Conservation (phyloP, 2,113 vertebrate genomes). For the Zosterops borbonicus region DNA sequence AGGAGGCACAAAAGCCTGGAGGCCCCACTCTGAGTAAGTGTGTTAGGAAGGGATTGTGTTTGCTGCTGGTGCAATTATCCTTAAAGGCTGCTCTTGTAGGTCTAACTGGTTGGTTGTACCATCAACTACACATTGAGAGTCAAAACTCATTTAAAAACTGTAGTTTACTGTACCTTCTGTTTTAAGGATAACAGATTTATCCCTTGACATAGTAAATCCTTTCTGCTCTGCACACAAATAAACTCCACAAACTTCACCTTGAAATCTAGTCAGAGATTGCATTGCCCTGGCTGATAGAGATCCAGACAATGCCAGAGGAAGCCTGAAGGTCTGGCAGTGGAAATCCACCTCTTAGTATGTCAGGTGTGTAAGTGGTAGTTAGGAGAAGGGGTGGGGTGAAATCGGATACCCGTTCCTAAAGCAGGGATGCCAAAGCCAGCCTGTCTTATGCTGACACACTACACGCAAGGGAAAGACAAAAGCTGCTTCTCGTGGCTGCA, state of each 20-base stretch:
- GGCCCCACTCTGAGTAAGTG: too few species aligned
- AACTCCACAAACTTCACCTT: neutral
- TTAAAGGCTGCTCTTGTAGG: neutral
- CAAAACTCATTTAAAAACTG: neutral
- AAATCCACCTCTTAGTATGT: neutral
- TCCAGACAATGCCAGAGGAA: neutral
- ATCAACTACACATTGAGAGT: rapidly evolving
- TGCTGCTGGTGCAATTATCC: neutral
- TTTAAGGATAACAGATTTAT: neutral
- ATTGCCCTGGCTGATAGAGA: neutral
- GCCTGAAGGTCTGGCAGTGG: neutral
- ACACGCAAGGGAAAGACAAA: slow-evolving; percentile 45
- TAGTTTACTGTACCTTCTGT: neutral
- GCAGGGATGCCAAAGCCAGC: neutral
- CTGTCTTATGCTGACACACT: slow-evolving; percentile 18
- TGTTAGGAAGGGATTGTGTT: neutral
- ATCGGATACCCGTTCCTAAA: neutral
- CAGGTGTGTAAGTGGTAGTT: neutral
- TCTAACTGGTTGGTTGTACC: neutral
- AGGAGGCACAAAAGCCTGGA: neutral
- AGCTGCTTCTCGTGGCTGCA: slow-evolving; percentile 58
- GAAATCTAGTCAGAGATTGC: neutral
- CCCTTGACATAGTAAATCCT: neutral
- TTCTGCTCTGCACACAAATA: neutral
- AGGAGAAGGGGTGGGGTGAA: neutral